These are phyloP conservation scores for Telmatochromis sp. DNA, from an alignment of 2,113 vertebrate genomes.

Conservation along the genomic window DNA sequence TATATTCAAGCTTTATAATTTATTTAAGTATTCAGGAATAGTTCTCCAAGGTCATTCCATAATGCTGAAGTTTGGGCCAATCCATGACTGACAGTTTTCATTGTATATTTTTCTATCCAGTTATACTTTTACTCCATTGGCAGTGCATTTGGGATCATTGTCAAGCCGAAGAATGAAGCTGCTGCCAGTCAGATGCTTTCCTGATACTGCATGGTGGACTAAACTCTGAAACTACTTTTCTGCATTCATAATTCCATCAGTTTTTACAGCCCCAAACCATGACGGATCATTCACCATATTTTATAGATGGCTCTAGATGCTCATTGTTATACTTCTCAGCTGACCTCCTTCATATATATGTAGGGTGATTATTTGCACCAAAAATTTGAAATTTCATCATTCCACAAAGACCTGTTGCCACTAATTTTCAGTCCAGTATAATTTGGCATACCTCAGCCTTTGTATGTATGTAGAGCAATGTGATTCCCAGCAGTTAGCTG, in stretches of 20 bases:
- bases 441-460: neutral
- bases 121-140: neutral
- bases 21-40: neutral
- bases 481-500: neutral
- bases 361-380: neutral
- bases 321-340: neutral
- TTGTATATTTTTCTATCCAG: neutral
- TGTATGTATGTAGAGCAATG: neutral
- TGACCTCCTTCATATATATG: neutral
- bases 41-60: neutral
- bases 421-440: neutral
- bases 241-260: neutral
- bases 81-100: neutral
- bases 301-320: neutral
- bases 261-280: neutral
- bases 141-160: neutral
- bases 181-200: neutral
- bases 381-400: rapidly evolving
- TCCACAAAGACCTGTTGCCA: neutral
- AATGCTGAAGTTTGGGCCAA: neutral
- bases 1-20: neutral
- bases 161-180: neutral
- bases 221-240: neutral
- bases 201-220: neutral
- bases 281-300: neutral